Percentiles rank a stretch among this genome's conserved stretches.
phyloP scores from a whole-genome alignment of 2,888 invertebrate species.

The Bedellia somnulentella region DNA sequence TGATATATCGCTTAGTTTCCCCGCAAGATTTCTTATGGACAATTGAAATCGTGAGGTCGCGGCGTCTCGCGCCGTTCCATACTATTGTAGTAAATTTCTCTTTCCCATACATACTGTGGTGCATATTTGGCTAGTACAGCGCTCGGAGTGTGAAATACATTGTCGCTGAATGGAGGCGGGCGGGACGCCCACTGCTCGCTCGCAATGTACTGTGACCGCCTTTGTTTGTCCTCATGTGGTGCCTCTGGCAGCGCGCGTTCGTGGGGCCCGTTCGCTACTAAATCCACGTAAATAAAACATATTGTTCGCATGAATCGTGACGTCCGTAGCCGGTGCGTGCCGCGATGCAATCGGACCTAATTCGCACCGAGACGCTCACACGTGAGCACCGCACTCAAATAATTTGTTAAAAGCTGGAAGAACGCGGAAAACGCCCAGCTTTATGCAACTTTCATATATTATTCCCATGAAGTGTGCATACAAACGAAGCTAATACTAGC shows the following conservation, averaged over 20 bases:
- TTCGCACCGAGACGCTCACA: conserved; percentile 14
- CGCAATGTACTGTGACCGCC: conserved; percentile 1
- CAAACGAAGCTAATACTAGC: not conserved
- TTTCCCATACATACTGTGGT: conserved; percentile 41
- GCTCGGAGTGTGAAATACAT: not conserved
- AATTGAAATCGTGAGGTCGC: conserved; percentile 61
- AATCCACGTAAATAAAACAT: conserved; percentile 12
- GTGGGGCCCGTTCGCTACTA: conserved; percentile 11
- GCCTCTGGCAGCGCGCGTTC: conserved; percentile 4
- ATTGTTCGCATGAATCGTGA: conserved; percentile 18
- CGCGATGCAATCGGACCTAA: conserved; percentile 22
- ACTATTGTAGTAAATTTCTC: conserved; percentile 40
- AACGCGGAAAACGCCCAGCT: conserved; percentile 4
- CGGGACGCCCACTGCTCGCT: not conserved
- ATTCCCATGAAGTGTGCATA: not conserved
- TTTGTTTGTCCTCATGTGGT: conserved; percentile 4
- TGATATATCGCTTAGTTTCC: conserved; percentile 53
- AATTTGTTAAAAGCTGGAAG: conserved; percentile 3
- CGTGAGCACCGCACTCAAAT: conserved; percentile 2
- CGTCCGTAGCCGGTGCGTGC: conserved; percentile 16
- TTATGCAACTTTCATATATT: conserved; percentile 1
- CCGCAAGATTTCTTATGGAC: conserved; percentile 55
- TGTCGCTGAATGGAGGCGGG: not conserved
- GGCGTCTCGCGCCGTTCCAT: conserved; percentile 43
- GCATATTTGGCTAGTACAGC: conserved; percentile 32